A percentile compares a stretch with the other conserved stretches of the same genome.
Conservation (phyloP, 2,888 invertebrate genomes). For the Onchidella celtica region DNA sequence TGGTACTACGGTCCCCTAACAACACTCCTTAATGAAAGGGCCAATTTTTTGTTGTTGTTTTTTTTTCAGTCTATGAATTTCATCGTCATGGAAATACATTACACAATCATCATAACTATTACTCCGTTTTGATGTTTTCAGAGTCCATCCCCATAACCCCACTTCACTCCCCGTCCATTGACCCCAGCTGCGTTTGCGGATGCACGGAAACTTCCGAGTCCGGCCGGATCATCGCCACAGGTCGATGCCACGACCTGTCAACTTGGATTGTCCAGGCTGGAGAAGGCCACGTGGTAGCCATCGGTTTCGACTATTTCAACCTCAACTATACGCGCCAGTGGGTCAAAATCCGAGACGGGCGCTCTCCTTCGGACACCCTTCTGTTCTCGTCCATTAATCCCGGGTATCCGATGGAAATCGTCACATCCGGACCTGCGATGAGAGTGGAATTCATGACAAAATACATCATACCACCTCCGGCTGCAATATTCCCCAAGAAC, state of each 20-base stretch:
- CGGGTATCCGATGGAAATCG: slow-evolving; percentile 59
- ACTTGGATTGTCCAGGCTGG: slow-evolving; percentile 68
- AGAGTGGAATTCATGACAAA: slow-evolving; percentile 72
- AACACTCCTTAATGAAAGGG: too few relatives aligned
- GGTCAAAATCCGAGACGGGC: slow-evolving; percentile 75
- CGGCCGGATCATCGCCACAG: slow-evolving; percentile 72
- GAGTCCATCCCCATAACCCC: slow-evolving; percentile 64
- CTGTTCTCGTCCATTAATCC: slow-evolving; percentile 67
- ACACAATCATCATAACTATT: too few relatives aligned
- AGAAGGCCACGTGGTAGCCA: slow-evolving; percentile 59
- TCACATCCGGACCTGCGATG: slow-evolving; percentile 67
- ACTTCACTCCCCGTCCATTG: slow-evolving; percentile 53
- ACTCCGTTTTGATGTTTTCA: too few relatives aligned
- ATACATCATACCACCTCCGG: slow-evolving; percentile 45
- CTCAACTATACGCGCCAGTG: slow-evolving; percentile 68
- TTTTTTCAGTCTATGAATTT: too few relatives aligned
- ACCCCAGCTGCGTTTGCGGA: slow-evolving; percentile 66
- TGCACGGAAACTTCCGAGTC: slow-evolving; percentile 55
- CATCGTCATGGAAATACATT: too few relatives aligned
- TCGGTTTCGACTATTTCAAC: slow-evolving; percentile 70
- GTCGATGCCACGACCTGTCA: slow-evolving; percentile 66
- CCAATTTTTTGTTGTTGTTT: too few relatives aligned
- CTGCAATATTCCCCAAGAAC: slow-evolving; percentile 37
- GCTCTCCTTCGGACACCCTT: slow-evolving; percentile 59
- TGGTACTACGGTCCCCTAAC: too few relatives aligned